Evolutionary conservation across 2,797 vertebrate species (phyloP).

Genomic region (Eupleurogrammus muticus): DNA sequence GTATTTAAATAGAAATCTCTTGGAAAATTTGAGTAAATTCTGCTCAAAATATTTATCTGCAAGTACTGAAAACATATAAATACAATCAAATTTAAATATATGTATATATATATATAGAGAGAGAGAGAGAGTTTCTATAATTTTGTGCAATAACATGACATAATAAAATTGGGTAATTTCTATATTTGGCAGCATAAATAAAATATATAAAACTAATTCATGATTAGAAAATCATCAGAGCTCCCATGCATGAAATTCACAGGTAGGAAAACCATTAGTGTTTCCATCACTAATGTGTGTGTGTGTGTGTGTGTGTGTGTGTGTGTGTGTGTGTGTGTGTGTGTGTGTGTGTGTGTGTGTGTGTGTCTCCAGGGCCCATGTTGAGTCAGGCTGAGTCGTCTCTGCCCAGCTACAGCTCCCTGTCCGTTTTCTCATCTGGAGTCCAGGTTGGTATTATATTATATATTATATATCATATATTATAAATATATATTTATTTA

Average conservation of each 20-base stretch:
- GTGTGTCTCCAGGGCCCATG: slow-evolving; percentile 82
- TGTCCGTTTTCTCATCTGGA: slow-evolving; percentile 85
- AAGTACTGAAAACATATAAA: too few relatives aligned
- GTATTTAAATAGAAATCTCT: too few relatives aligned
- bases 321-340: slow-evolving; percentile 24
- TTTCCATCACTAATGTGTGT: slow-evolving; percentile 20
- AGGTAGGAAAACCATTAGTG: slow-evolving; percentile 46
- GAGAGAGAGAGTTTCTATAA: too few relatives aligned
- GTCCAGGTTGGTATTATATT: slow-evolving; percentile 75
- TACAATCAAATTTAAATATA: too few relatives aligned
- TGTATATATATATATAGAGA: too few relatives aligned
- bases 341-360: slow-evolving; percentile 14
- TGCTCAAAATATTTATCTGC: too few relatives aligned
- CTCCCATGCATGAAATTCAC: slow-evolving; percentile 30
- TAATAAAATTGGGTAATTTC: slow-evolving; percentile 29
- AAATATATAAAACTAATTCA: slow-evolving; percentile 41
- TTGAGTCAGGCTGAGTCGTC: slow-evolving; percentile 86
- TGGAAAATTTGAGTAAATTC: too few relatives aligned
- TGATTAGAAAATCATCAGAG: slow-evolving; percentile 41
- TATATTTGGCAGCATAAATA: slow-evolving; percentile 28
- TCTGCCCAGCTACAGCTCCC: slow-evolving; percentile 86
- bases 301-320: slow-evolving; percentile 17
- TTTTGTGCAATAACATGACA: too few relatives aligned
- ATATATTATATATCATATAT: too few relatives aligned
- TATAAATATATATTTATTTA: too few relatives aligned